Base-by-base conservation (phyloP, 2,797 vertebrate genomes). In the Halcyon badia region DNA sequence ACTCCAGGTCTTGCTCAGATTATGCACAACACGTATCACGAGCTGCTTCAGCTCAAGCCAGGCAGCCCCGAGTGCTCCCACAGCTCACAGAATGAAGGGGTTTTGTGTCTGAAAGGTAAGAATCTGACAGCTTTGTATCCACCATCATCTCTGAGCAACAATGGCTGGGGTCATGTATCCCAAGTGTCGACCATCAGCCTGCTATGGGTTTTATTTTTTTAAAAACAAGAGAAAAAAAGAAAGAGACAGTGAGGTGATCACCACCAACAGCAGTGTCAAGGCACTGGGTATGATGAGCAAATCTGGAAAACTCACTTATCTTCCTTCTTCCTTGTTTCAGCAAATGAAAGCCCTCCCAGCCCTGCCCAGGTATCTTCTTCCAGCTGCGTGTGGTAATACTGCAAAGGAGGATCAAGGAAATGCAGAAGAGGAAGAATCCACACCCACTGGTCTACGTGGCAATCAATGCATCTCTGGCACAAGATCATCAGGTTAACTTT, bases 341-440 rank as follows among this genome's bases (percentile, higher is more conserved):
- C 1, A 6, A 86, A 60, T 1, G 86, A 22, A 61, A 99, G 26
- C 11, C 94, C 98, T 89, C 98, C 90, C 8, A 98, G 97, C 68
- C 97, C 97, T 2, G 98, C 98, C 98, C 98, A 98, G 28, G 5
- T 18, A 20, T 97, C 98, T 78, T 98, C 98, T 20, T 84, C 88
- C 41, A 44, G 0, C 1, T 1, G 17, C 24, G 10, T 2, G 4
- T 3, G 14, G 19, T 87, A 96, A 2, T 85, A 97, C 10, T 95
- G 98, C 11, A 35, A 4, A 10, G 33, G 91, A 57, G 91, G 91
- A 80, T 60, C 91, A 10, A 98, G 65, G 39, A 98, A 95, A 95
- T 99, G 99, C 61, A 99, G 87, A 18, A 99, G 96, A 0, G 99
- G 99, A n/a, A 99, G 93, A 7, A 97, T 61, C 89, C 98, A 85